Evolutionary conservation across 2,797 vertebrate species (phyloP).

Genomic region (Mus spretus): DNA sequence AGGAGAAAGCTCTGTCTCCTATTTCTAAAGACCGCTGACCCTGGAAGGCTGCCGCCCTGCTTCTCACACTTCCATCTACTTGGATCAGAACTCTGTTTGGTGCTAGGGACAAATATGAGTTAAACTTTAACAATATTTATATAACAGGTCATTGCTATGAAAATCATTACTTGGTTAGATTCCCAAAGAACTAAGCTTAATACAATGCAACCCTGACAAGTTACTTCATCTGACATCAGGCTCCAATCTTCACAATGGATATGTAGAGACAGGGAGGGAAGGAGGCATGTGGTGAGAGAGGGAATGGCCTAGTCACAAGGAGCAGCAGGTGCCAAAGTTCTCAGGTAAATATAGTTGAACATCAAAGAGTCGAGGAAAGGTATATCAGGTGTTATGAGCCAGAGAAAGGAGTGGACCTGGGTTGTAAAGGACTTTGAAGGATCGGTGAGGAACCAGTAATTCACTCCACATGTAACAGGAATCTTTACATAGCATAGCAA

Average conservation of each 20-base stretch:
- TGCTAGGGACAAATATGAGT: background rate
- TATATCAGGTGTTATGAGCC: accelerated
- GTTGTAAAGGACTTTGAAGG: background rate
- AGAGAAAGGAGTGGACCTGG: background rate
- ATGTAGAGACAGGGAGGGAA: background rate
- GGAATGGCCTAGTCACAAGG: accelerated
- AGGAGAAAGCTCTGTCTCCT: background rate
- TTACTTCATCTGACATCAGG: background rate
- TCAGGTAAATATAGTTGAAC: accelerated
- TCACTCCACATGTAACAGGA: accelerated
- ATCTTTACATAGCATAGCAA: no score
- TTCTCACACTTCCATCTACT: background rate
- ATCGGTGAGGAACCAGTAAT: background rate
- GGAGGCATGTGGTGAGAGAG: background rate
- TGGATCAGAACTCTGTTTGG: background rate
- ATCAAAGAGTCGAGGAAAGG: accelerated
- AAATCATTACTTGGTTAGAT: background rate
- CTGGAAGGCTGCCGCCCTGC: background rate
- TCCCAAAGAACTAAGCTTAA: background rate
- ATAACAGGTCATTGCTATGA: background rate
- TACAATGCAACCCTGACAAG: background rate
- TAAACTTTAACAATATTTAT: background rate
- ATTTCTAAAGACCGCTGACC: background rate
- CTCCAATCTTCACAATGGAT: background rate
- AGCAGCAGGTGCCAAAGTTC: accelerated